These are phyloP conservation scores for Pseudomyrmex flavicornis DNA, from an alignment of 1,140 invertebrate genomes.

Conservation along the genomic window DNA sequence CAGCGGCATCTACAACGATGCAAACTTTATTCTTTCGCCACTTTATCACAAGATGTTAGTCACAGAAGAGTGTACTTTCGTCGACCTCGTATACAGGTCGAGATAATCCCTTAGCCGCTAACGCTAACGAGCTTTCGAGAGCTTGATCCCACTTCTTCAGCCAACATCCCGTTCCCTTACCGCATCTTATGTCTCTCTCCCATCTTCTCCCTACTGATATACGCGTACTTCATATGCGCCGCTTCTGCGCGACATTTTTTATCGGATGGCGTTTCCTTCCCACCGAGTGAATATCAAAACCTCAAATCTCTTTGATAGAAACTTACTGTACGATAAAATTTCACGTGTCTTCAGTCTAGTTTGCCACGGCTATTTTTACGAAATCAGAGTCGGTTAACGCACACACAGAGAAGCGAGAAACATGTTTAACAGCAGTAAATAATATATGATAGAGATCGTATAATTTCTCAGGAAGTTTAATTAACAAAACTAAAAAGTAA, in stretches of 20 bases:
- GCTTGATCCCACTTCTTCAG: slow-evolving; percentile 53
- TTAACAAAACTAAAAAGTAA: slow-evolving; percentile 26
- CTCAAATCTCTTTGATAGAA: slow-evolving; percentile 15
- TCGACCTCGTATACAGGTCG: slow-evolving; percentile 67
- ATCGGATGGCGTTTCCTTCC: slow-evolving; percentile 6
- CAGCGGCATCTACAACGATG: slow-evolving; percentile 74
- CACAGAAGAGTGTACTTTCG: slow-evolving; percentile 76
- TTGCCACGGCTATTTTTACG: slow-evolving; percentile 8
- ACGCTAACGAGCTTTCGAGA: slow-evolving; percentile 76
- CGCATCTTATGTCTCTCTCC: slow-evolving; percentile 49
- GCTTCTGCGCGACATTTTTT: slow-evolving; percentile 1
- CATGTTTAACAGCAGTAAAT: neutral
- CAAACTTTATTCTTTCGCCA: slow-evolving; percentile 85
- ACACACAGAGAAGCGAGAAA: neutral
- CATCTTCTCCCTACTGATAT: slow-evolving; percentile 18
- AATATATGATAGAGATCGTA: neutral
- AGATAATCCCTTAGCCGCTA: slow-evolving; percentile 78
- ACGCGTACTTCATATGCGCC: slow-evolving; percentile 5
- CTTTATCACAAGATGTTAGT: slow-evolving; percentile 82
- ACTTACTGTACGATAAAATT: slow-evolving; percentile 30
- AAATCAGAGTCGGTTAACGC: neutral
- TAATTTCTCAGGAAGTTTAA: neutral
- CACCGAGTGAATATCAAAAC: slow-evolving; percentile 29
- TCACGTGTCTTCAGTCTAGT: slow-evolving; percentile 49
- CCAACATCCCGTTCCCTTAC: slow-evolving; percentile 56